Evolutionary conservation across 2,888 invertebrate genomes (phyloP).

Genomic region (Adelognathus sp.): DNA sequence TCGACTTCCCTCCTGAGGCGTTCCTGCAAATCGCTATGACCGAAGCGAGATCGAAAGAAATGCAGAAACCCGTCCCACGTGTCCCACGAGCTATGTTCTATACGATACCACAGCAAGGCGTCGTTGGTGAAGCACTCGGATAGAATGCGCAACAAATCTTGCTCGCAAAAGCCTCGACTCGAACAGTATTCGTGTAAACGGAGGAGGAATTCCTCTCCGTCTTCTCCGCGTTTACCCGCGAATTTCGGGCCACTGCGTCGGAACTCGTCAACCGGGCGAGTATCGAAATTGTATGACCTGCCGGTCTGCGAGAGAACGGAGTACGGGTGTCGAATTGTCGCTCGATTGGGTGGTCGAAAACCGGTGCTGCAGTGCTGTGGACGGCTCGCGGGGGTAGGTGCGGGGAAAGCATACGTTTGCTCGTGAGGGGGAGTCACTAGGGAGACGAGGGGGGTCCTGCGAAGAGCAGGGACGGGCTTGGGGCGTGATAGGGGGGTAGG

Average conservation of each 20-base stretch:
- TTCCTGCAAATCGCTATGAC: not conserved
- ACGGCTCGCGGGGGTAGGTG: no score
- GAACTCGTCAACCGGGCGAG: not conserved
- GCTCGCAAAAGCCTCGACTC: not conserved
- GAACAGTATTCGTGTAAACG: conserved; percentile 11
- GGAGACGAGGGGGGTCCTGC: not conserved
- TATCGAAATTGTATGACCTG: no score
- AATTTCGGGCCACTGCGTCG: conserved; percentile 1
- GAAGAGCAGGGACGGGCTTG: not conserved
- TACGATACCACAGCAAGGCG: not conserved
- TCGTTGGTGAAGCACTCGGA: conserved; percentile 2
- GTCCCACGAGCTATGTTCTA: not conserved
- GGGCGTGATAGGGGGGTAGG: not conserved
- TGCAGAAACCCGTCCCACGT: not conserved
- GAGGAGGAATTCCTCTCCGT: conserved; percentile 13
- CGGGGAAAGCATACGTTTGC: not conserved
- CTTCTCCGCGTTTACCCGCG: not conserved
- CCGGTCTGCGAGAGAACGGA: no score
- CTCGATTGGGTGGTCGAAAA: no score
- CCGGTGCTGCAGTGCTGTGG: not conserved
- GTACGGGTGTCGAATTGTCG: no score
- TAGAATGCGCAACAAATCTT: not conserved
- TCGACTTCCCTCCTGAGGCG: not conserved
- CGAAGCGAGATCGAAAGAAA: not conserved
- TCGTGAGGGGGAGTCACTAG: not conserved